phyloP scores from a whole-genome alignment of 2,113 vertebrate genomes.

The Felis catus region F.catus_Fca126_mat1.0 CM031419.1:155689501-155690000 shows the following conservation, averaged over 20 bases:
- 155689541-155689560: background rate
- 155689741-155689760: background rate
- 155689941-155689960: background rate
- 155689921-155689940: background rate
- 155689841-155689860: conserved; percentile 50
- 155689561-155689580: background rate
- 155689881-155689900: conserved; percentile 48
- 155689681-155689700: conserved; percentile 30
- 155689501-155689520: background rate
- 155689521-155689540: conserved; percentile 19
- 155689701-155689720: conserved; percentile 48
- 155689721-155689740: conserved; percentile 40
- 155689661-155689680: background rate
- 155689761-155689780: conserved; percentile 46
- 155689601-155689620: background rate
- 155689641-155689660: background rate
- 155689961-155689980: conserved; percentile 35
- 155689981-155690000: background rate
- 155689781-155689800: conserved; percentile 39
- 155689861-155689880: conserved; percentile 57
- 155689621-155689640: background rate
- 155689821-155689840: conserved; percentile 74
- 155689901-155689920: conserved; percentile 18
- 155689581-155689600: background rate
- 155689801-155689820: conserved; percentile 57